Conservation (phyloP, 2,113 vertebrate species). For the Heloderma charlesbogerti region DNA sequence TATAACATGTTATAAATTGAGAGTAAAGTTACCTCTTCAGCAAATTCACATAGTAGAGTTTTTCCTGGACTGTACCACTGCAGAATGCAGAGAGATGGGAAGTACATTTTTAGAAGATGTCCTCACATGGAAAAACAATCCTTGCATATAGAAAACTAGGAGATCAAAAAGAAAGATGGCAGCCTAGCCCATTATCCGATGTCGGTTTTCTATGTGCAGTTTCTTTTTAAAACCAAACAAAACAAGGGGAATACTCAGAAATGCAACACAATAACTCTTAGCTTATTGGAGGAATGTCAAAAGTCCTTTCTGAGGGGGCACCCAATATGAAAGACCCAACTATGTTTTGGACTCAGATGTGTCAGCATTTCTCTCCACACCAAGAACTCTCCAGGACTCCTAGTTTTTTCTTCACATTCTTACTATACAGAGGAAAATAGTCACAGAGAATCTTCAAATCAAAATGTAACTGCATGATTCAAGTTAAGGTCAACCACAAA, state of each 20-base stretch:
- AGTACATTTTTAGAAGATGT: too few relatives aligned
- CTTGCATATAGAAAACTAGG: not conserved
- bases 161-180: not conserved
- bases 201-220: not conserved
- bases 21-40: too few relatives aligned
- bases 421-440: not conserved
- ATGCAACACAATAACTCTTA: not conserved
- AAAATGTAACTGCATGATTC: not conserved
- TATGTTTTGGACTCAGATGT: not conserved
- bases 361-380: not conserved
- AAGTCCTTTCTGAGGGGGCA: not conserved
- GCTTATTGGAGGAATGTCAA: not conserved
- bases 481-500: not conserved
- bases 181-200: not conserved
- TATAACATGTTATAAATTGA: too few relatives aligned
- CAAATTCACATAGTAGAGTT: too few relatives aligned
- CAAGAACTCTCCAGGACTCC: not conserved
- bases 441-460: not conserved
- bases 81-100: too few relatives aligned
- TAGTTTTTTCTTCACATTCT: not conserved
- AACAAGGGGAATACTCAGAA: not conserved
- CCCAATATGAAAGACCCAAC: not conserved
- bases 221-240: not conserved
- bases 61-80: not conserved
- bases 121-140: not conserved